These are phyloP conservation scores for Proteles cristata DNA, from an alignment of 2,113 vertebrate genomes.

Conservation along the genomic window DNA sequence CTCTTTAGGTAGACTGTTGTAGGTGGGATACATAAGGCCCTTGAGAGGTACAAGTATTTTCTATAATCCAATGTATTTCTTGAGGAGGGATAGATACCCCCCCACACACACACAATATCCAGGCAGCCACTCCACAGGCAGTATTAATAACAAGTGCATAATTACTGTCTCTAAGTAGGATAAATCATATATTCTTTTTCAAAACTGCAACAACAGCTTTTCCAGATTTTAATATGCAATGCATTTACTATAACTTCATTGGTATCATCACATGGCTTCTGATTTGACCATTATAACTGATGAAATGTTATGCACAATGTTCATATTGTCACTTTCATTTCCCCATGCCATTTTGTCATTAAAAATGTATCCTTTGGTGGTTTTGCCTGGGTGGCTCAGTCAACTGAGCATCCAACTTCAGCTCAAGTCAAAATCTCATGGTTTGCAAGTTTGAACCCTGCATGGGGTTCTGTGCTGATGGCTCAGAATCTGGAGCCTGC, in stretches of 20 bases:
- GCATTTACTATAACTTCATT: background rate
- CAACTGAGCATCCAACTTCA: background rate
- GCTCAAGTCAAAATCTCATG: background rate
- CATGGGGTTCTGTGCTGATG: background rate
- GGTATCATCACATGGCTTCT: background rate
- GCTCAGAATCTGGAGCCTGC: too few relatives aligned
- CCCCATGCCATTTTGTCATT: background rate
- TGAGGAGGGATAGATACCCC: background rate
- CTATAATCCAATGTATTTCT: background rate
- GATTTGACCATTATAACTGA: background rate
- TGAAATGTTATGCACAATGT: background rate
- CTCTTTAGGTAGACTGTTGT: background rate
- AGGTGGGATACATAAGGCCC: fast-evolving
- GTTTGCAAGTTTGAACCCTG: background rate
- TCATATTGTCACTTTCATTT: background rate
- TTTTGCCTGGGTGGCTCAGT: background rate
- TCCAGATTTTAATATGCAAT: background rate
- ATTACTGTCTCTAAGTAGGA: background rate
- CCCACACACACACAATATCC: too few relatives aligned
- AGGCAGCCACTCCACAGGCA: background rate
- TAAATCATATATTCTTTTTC: background rate
- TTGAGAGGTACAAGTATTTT: background rate
- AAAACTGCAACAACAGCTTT: background rate
- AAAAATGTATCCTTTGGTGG: background rate
- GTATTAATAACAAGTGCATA: background rate